phyloP scores from a whole-genome alignment of 2,113 vertebrate genomes.

The Gnathonemus echidnorhynchus region DNA sequence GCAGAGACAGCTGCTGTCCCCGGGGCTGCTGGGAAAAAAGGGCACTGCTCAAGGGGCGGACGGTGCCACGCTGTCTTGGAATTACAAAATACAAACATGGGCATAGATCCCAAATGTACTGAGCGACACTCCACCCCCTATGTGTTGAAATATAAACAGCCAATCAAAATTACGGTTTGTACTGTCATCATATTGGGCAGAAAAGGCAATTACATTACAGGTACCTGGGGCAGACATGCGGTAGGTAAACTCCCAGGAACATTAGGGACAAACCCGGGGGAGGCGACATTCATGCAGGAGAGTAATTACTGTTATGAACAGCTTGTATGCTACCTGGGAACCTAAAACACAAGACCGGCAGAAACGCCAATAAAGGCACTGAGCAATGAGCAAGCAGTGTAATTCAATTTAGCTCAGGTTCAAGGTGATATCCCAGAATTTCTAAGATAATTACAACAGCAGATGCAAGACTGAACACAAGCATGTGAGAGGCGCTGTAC shows the following conservation, averaged over 20 bases:
- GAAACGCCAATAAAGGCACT: background rate
- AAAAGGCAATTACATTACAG: background rate
- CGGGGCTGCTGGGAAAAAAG: background rate
- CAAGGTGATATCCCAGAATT: constrained; percentile 1
- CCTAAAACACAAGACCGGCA: background rate
- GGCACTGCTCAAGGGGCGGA: background rate
- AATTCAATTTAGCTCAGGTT: constrained; percentile 1
- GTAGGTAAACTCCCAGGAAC: background rate
- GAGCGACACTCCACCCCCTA: background rate
- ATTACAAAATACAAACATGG: background rate
- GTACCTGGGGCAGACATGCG: background rate
- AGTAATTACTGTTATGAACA: background rate
- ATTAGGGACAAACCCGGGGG: background rate
- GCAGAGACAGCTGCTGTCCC: background rate
- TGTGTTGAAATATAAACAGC: background rate
- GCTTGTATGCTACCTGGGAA: background rate
- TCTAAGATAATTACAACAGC: background rate
- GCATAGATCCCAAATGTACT: background rate
- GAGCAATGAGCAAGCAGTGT: background rate
- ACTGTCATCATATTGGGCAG: background rate
- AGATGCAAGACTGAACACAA: background rate
- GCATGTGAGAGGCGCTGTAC: background rate
- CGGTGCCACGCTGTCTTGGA: background rate
- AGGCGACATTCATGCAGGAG: background rate
- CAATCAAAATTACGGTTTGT: background rate